Evolutionary conservation across 2,888 invertebrate genomes (phyloP), one percentile per base, ranked within the genome.

Genomic region (Heliconius hortense): DNA sequence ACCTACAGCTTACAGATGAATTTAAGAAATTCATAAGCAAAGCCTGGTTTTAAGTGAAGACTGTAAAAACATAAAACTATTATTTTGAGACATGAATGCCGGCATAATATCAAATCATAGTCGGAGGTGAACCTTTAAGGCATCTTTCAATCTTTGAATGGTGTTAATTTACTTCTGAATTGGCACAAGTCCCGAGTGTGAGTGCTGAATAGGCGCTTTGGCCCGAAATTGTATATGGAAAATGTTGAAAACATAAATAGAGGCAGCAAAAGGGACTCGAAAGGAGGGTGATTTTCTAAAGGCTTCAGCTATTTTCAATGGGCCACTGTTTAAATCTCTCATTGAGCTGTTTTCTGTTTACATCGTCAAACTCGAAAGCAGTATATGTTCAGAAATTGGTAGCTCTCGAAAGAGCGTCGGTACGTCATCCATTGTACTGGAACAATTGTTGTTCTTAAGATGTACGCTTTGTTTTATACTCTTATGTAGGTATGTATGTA

Each of bases 281-380:
- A 90, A 88, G 85, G 89, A 88, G 90, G 89, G 90, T 90, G 92
- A 92, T 92, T 92, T 92, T 93, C 85, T 91, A 91, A 92, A 93
- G 93, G 89, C 88, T 90, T 89, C 90, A 86, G 83, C 83, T 85
- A 83, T 84, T 90, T 88, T 93, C 90, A 91, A 92, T 90, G 85
- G 90, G 85, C 86, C 84, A 90, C 91, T 92, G 92, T 93, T 92
- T 88, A 91, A 90, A 88, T 89, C 89, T 87, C 90, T 90, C 90
- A 90, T 88, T 90, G 91, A 91, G 86, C 89, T 91, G 89, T 90
- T 91, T 90, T 89, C 87, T 87, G 87, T 90, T 89, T 88, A 86
- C 89, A 87, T 88, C 91, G 89, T 85, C 89, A 89, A 89, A 86
- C 83, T 85, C 88, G 89, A 89, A 86, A 83, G 53, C 43, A 72